phyloP scores from a whole-genome alignment of 1,140 invertebrate genomes.

The Phocides pigmalion region DNA sequence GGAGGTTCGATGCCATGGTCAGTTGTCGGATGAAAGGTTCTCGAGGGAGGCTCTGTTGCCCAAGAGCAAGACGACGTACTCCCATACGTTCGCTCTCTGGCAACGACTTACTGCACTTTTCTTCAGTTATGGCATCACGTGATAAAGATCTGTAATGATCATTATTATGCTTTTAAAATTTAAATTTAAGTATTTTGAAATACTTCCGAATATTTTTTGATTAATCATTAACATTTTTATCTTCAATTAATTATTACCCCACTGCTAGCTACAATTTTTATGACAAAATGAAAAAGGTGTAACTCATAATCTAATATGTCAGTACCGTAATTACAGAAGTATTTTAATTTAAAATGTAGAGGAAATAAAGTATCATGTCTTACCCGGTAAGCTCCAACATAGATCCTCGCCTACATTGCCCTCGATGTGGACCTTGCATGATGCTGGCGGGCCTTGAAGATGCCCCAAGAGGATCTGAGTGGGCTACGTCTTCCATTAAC shows the following conservation, averaged over 20 bases:
- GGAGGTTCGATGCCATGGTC: constrained; percentile 72
- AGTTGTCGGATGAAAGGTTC: constrained; percentile 74
- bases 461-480: constrained; percentile 84
- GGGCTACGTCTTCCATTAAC: constrained; percentile 83
- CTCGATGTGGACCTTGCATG: constrained; percentile 83
- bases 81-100: constrained; percentile 80
- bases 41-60: constrained; percentile 73
- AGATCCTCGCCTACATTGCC: constrained; percentile 86
- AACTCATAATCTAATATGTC: no score
- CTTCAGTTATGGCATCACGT: constrained; percentile 80
- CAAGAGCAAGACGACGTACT: constrained; percentile 66
- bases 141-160: constrained; percentile 68
- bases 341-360: neutral
- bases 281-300: no score
- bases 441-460: constrained; percentile 79
- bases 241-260: no score
- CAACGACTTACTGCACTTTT: constrained; percentile 80
- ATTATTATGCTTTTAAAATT: no score
- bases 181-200: constrained; percentile 12
- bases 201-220: neutral
- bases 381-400: constrained; percentile 88
- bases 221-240: no score
- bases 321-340: no score
- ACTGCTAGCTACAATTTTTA: no score
- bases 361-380: constrained; percentile 42